A percentile compares a stretch with the other conserved stretches of the same genome.
phyloP scores from a whole-genome alignment of 92 coral and sea anemone genomes.

The Porites divaricata region DNA sequence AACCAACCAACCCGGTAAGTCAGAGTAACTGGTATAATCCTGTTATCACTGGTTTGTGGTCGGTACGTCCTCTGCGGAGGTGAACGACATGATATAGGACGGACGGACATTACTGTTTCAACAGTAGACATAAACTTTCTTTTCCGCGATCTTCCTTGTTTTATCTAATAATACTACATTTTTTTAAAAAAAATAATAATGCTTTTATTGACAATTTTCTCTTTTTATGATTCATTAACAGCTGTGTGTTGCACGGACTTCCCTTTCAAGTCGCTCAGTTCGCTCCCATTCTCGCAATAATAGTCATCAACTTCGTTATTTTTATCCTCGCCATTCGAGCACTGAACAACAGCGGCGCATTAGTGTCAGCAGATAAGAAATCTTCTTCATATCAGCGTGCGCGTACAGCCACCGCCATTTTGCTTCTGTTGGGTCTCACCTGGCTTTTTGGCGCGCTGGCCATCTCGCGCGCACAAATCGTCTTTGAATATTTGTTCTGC shows the following conservation, averaged over 20 bases:
- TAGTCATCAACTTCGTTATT: constrained; percentile 63
- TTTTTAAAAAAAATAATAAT: not conserved
- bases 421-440: constrained; percentile 85
- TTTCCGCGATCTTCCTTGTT: no score
- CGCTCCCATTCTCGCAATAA: constrained; percentile 69
- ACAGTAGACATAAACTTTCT: no score
- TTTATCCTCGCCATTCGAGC: constrained; percentile 73
- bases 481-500: constrained; percentile 90
- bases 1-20: not conserved
- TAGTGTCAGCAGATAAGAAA: constrained; percentile 84
- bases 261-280: constrained; percentile 75
- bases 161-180: no score
- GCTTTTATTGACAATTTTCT: not conserved
- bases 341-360: constrained; percentile 68
- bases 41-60: not conserved
- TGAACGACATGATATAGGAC: no score
- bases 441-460: constrained; percentile 96
- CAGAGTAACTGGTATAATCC: not conserved
- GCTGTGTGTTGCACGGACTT: constrained; percentile 75
- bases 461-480: constrained; percentile 75
- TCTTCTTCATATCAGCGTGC: constrained; percentile 68
- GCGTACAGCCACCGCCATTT: constrained; percentile 82
- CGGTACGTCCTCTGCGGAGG: no score
- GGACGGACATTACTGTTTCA: no score
- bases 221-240: constrained; percentile 15